phyloP scores from a whole-genome alignment of 1,140 invertebrate genomes.

The Eubasilissa regina region DNA sequence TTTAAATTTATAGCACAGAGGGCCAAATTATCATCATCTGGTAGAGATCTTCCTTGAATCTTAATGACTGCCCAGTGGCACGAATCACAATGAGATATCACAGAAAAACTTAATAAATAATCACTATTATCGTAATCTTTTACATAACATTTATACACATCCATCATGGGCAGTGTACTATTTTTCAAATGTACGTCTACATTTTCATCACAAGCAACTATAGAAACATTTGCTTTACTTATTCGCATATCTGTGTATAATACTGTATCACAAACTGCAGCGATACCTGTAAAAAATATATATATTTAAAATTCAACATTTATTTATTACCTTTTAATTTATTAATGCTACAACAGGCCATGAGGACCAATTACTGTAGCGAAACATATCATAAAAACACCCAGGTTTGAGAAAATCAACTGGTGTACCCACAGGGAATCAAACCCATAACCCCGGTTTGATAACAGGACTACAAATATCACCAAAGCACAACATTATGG shows the following conservation, averaged over 20 bases:
- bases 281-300: constrained; percentile 67
- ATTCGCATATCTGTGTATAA: constrained; percentile 74
- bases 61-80: constrained; percentile 59
- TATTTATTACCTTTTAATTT: too few species aligned
- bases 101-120: constrained; percentile 53
- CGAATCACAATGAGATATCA: constrained; percentile 61
- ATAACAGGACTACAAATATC: too few species aligned
- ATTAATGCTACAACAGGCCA: too few species aligned
- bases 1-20: constrained; percentile 65
- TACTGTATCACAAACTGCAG: constrained; percentile 70
- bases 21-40: constrained; percentile 65
- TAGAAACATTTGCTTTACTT: constrained; percentile 63
- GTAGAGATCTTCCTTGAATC: constrained; percentile 67
- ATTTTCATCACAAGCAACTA: constrained; percentile 62
- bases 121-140: constrained; percentile 50
- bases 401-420: too few species aligned
- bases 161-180: constrained; percentile 61
- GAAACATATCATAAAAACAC: too few species aligned
- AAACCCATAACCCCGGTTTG: too few species aligned
- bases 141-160: constrained; percentile 65
- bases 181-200: constrained; percentile 65
- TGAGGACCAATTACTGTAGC: too few species aligned
- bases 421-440: too few species aligned
- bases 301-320: too few species aligned
- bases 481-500: too few species aligned